Evolutionary conservation across 2,888 invertebrate genomes (phyloP), one percentile per base, ranked within the genome.

Genomic region (Lithophane leautieri): DNA sequence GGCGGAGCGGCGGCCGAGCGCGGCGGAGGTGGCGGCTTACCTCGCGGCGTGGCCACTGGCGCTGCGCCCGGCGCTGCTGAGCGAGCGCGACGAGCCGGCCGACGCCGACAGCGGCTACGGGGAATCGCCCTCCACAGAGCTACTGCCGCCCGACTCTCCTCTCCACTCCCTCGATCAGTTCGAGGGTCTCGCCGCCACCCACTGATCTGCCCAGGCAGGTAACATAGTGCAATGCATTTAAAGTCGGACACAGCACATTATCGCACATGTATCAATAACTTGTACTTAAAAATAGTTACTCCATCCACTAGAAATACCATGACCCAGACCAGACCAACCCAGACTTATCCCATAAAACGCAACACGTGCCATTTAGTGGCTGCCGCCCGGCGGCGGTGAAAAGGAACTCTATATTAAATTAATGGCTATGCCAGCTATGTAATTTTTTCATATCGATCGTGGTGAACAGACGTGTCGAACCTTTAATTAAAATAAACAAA

Each of bases 21-120:
- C 98, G 0, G 97, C 97, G 0, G 97, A 97, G 91, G 97, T 99
- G 68, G 97, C 98, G 1, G 98, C 98, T 78, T 98, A 97, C 90
- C 96, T 99, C 68, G 97, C 98, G 0, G 98, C 98, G 82, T 97
- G 97, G 88, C 96, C 98, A 0, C 97, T 97, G 28, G 90, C 91
- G 54, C 86, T 93, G 70, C 84, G 86, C 22, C 90, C 92, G 73
- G 89, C 91, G 40, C 85, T 89, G 42, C 76, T 67, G 82, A 85
- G 22, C 80, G 83, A 73, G 74, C 83, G 76, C 78, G 87, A 77
- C 83, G 87, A 76, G 72, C 85, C 66, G 81, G 82, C 77, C 14
- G 88, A 88, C 62, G 83, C 86, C 44, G 90, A 89, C 79, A 90
- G 89, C 66, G 89, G 87, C 42, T 86, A 82, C 80, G 88, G 87